A percentile compares a stretch with the other conserved stretches of the same genome.
These are phyloP conservation scores for Mormyrus lacerda DNA, from an alignment of 2,113 vertebrate genomes.

Conservation along the genomic window DNA sequence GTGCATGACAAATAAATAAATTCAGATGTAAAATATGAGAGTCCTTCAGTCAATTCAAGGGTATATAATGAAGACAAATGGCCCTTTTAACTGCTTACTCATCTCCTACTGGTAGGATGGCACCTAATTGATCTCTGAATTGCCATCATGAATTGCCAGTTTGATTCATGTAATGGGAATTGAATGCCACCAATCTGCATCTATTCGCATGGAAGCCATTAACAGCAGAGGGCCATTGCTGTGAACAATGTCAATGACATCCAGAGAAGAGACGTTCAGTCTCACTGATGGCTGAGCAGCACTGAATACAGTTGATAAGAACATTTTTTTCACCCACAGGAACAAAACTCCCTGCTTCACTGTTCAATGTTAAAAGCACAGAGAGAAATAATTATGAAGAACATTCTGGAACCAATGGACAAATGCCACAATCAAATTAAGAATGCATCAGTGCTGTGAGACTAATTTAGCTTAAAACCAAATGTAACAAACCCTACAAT, in stretches of 20 bases:
- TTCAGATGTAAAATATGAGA: not conserved
- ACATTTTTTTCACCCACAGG: not conserved
- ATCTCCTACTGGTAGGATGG: not conserved
- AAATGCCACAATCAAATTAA: not conserved
- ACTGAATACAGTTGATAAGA: not conserved
- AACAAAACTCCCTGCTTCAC: not conserved
- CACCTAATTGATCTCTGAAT: not conserved
- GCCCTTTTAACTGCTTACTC: not conserved
- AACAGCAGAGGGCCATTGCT: not conserved
- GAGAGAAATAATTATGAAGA: not conserved
- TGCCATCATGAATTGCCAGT: not conserved
- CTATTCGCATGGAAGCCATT: not conserved
- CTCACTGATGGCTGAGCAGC: not conserved
- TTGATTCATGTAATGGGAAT: slow-evolving; percentile 1
- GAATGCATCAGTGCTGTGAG: not conserved
- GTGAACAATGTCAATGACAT: not conserved
- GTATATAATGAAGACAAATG: not conserved
- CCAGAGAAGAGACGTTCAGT: not conserved
- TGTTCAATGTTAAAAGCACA: not conserved
- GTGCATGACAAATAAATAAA: not conserved
- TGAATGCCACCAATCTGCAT: slow-evolving; percentile 7
- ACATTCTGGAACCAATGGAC: not conserved
- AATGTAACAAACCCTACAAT: not conserved
- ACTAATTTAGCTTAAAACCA: not conserved
- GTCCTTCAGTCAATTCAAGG: not conserved